Base-by-base conservation (phyloP, 1,140 invertebrate species). In the Luehdorfia chinensis region DNA sequence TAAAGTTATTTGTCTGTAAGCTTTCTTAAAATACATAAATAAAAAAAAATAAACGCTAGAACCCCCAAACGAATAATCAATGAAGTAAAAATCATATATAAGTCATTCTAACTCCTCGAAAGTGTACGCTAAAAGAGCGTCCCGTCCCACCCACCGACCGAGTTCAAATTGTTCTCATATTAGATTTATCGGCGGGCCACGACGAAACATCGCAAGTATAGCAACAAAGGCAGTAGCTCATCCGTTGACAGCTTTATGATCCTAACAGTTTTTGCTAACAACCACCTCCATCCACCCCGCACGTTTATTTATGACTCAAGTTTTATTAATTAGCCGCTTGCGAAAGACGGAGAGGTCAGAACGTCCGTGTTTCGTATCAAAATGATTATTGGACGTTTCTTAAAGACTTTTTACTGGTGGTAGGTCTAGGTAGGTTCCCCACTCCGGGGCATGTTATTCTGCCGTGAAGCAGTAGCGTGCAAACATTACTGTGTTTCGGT, bases 211-310 rank as follows among this genome's bases (percentile, higher is more conserved):
- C 59, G 75, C 75, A 70, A 70, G 76, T 66, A 76, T 68, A 60
- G 75, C 75, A 81, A 81, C 75, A 79, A 78, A 77, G 77, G 75
- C 75, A 77, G 53, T 81, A 50, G 59, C 66, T 81, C 75, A 81
- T 79, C 66, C 48, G 73, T 21, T 56, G 77, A 81, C 77, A 81
- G 75, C 46, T 81, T 81, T 81, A 81, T 81, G 75, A 78, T 78
- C 68, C 71, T 68, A 76, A 75, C 77, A 81, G 77, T 81, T 81
- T 81, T 81, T 81, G 75, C 73, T 76, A 78, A 81, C 75, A 67
- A 68, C 77, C 63, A 66, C 73, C 75, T 61, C 50, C 51, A 41
- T 30, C 34, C 37, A 12, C 11, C 41, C 48, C 51, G 34, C 56
- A 30, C 46, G 43, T 55, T 66, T 76, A 78, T 76, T 81, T 81